Conservation (phyloP, 2,797 vertebrate species). For the Rhinogobio ventralis region DNA sequence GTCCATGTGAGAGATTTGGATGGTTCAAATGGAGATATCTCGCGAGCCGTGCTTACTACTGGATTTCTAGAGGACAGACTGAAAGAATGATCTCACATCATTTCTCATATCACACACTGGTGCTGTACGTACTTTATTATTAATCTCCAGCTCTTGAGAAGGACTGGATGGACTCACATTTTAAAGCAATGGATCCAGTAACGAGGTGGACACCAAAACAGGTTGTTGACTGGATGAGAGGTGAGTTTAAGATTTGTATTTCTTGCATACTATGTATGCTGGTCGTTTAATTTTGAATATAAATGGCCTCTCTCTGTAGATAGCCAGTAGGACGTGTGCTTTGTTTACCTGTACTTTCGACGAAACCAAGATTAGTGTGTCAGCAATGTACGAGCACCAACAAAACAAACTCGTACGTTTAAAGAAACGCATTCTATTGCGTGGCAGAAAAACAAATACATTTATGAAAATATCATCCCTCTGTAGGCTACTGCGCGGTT, state of each 20-base stretch:
- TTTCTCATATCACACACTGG: constrained; percentile 15
- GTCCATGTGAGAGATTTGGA: constrained; percentile 4
- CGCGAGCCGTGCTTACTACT: background rate
- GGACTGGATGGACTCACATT: background rate
- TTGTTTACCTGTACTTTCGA: constrained; percentile 72
- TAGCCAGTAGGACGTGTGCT: background rate
- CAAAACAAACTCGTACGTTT: background rate
- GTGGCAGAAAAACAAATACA: background rate
- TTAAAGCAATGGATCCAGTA: constrained; percentile 79
- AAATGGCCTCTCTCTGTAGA: background rate
- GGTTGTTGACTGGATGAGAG: constrained; percentile 85
- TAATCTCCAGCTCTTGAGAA: constrained; percentile 9
- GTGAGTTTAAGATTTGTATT: constrained; percentile 62
- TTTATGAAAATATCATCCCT: background rate
- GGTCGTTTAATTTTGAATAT: background rate
- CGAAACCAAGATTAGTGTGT: constrained; percentile 65
- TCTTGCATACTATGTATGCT: background rate
- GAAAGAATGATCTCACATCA: background rate
- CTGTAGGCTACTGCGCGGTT: background rate
- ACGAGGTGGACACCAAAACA: constrained; percentile 83
- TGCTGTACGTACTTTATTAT: background rate
- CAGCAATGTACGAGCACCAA: background rate
- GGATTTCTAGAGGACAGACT: background rate
- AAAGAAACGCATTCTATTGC: background rate
- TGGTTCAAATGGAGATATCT: background rate